Conservation (phyloP, 2,888 invertebrate species). For the Drosophila villosipedis region DNA sequence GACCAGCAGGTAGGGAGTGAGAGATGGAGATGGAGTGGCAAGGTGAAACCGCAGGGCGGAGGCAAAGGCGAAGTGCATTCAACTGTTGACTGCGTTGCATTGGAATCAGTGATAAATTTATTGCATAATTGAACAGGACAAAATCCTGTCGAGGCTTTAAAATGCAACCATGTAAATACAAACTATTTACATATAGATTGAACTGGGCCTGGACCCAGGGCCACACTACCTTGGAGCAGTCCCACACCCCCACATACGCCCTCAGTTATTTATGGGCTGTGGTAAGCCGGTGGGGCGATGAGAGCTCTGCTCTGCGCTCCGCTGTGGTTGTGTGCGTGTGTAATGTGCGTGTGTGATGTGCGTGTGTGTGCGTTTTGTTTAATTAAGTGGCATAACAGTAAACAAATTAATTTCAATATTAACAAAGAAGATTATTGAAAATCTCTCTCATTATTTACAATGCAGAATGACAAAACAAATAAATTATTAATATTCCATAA, state of each 20-base stretch:
- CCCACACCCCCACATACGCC: slow-evolving; percentile 31
- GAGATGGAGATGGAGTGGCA: background rate
- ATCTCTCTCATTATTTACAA: slow-evolving; percentile 80
- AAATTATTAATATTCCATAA: slow-evolving; percentile 76
- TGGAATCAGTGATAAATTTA: slow-evolving; percentile 77
- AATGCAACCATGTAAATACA: slow-evolving; percentile 66
- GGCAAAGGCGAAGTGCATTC: slow-evolving; percentile 39
- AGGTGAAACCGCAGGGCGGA: slow-evolving; percentile 27
- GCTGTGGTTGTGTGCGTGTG: background rate
- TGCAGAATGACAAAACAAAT: slow-evolving; percentile 80
- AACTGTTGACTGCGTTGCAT: slow-evolving; percentile 61
- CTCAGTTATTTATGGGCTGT: slow-evolving; percentile 74
- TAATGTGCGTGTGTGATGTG: slow-evolving; percentile 6
- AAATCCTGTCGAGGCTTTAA: slow-evolving; percentile 71
- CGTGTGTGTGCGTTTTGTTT: slow-evolving; percentile 65
- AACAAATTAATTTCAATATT: slow-evolving; percentile 82
- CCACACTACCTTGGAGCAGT: slow-evolving; percentile 18
- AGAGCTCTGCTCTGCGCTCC: slow-evolving; percentile 7
- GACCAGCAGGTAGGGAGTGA: background rate
- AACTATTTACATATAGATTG: slow-evolving; percentile 68
- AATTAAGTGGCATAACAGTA: slow-evolving; percentile 81
- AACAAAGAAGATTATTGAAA: slow-evolving; percentile 82
- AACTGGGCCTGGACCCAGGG: slow-evolving; percentile 23
- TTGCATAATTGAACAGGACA: slow-evolving; percentile 79
- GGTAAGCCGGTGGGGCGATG: slow-evolving; percentile 58